phyloP scores from a whole-genome alignment of 2,113 vertebrate species.

The Oreocharis arfaki region DNA sequence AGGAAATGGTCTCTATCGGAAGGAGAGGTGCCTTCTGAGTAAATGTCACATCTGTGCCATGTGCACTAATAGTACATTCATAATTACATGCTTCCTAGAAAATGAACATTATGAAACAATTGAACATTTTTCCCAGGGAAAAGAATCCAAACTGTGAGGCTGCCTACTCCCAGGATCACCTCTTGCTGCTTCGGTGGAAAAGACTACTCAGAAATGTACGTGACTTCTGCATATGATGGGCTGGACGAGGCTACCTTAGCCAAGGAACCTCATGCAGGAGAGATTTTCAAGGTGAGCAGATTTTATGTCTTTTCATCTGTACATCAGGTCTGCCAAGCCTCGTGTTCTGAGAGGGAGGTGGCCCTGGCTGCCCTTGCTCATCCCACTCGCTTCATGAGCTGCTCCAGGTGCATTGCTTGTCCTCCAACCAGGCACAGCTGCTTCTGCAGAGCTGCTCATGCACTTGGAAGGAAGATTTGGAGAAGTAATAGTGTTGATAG shows the following conservation, averaged over 20 bases:
- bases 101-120: background rate
- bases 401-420: background rate
- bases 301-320: background rate
- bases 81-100: background rate
- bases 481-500: background rate
- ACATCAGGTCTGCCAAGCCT: background rate
- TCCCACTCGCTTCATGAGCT: background rate
- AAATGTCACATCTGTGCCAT: background rate
- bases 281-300: constrained; percentile 79
- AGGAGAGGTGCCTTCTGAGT: background rate
- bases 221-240: constrained; percentile 81
- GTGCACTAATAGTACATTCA: background rate
- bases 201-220: constrained; percentile 82
- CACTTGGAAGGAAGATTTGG: background rate
- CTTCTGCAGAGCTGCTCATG: background rate
- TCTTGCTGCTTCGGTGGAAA: constrained; percentile 88
- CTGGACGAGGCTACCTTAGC: constrained; percentile 63
- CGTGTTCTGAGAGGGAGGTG: background rate
- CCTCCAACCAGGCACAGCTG: background rate
- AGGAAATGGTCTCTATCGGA: background rate
- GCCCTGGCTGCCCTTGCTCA: fast-evolving
- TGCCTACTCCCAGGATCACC: constrained; percentile 79
- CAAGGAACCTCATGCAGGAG: constrained; percentile 77
- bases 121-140: constrained; percentile 64
- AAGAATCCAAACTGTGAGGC: constrained; percentile 74